Base-by-base conservation (phyloP, 2,797 vertebrate genomes). In the Characodon lateralis region DNA sequence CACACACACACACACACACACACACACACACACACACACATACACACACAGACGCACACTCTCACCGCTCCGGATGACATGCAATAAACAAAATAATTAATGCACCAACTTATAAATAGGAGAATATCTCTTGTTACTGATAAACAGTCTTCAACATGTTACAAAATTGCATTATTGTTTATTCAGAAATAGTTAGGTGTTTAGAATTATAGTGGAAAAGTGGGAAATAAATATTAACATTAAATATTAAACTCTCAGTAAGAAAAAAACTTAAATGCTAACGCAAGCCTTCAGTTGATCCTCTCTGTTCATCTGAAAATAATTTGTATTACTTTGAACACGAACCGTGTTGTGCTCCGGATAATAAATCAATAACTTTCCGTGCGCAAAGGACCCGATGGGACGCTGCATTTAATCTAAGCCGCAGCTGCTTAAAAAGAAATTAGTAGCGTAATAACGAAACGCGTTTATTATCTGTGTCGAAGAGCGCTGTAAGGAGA, bases 401-500 rank as follows among this genome's bases (percentile, higher is more conserved):
- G 24, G 68, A 70, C 14, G 41, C 24, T 1, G 12, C 41, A 26
- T 20, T 28, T 31, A n/a, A 22, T 70, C 6, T 8, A 5, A 61
- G 39, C 12, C 46, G 76, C 51, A 50, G 59, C 74, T 58, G 70
- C 58, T 83, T 76, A 2, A 26, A 72, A 7, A 69, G 1, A 43
- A 86, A 81, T 78, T 82, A 80, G 83, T 61, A 22, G 69, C 71
- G 78, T 71, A 78, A 88, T 87, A 83, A 72, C 69, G 70, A 82
- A 81, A 76, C 76, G 26, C 39, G 83, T 91, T 92, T 76, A 89
- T 90, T 79, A 86, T 39, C 79, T 74, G 78, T 88, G 80, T 88
- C 53, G 76, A 80, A 78, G 78, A 85, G 65, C 48, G 26, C 28
- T 78, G 87, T 87, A 82, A 91, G 88, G 74, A 80, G 85, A 93